Evolutionary conservation across 2,888 invertebrate species (phyloP), one percentile per base, ranked within the genome.

Genomic region (Oscheius sp.): DNA sequence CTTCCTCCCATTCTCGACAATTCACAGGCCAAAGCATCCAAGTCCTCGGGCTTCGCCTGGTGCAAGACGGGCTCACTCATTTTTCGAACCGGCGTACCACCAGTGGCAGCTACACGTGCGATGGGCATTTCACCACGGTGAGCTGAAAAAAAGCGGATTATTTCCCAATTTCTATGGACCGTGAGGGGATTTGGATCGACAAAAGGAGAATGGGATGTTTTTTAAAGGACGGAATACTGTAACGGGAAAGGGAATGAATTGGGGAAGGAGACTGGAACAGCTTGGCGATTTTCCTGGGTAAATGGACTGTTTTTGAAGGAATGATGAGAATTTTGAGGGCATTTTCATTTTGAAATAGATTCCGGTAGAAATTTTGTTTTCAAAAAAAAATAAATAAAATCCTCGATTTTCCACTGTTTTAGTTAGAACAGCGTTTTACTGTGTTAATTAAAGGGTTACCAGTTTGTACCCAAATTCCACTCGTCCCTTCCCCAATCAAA

Each of bases 21-120:
- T 91, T 98, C 96, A 88, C 95, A 95, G 80, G 96, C 97, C 89
- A 98, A 91, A 89, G 94, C 94, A 91, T 98, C 97, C 92, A 98
- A 92, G 91, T 97, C 96, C 76, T 88, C 86, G 1, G 87, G 86
- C 58, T 84, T 77, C 6, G 79, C 77, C n/a, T 82, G 83, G 52
- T 86, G 81, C 6, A 86, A 76, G 25, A 87, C 74, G 13, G 87
- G 88, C 64, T 88, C 87, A 46, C 81, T 82, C 83, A 87, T 80
- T 70, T 87, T 87, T 21, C 86, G 72, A 27, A 84, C 73, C 27
- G 83, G 86, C n/a, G 79, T 79, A 6, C 78, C 75, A 27, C 77
- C 75, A 69, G 73, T 74, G 9, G 80, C 80, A 25, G 76, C 74
- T 12, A 81, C 78, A 12, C 81, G 74, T 9, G 79, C 76, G 12